Percentiles rank a stretch among this genome's conserved stretches.
These are phyloP conservation scores for Parasteatoda tepidariorum DNA, from an alignment of 1,140 invertebrate species.

Conservation along the genomic window DNA sequence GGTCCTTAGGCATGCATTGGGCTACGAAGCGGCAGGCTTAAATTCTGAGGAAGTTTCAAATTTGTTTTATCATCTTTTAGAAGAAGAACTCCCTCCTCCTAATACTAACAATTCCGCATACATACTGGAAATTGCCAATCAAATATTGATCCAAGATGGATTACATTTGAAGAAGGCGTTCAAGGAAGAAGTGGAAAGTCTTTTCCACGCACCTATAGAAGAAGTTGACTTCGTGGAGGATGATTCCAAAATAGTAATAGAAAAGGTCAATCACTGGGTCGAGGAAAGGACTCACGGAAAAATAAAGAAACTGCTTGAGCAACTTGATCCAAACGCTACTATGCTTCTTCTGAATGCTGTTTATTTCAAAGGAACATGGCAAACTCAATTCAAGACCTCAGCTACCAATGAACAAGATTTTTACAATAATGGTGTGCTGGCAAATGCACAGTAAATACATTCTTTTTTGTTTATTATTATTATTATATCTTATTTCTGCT, in stretches of 20 bases:
- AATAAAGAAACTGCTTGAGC: constrained; percentile 63
- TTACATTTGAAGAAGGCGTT: not conserved
- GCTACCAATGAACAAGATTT: constrained; percentile 53
- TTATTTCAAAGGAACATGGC: constrained; percentile 66
- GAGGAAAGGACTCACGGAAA: constrained; percentile 61
- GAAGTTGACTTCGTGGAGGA: constrained; percentile 18
- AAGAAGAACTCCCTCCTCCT: too few relatives aligned
- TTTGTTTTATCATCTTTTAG: too few relatives aligned
- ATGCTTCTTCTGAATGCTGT: constrained; percentile 66
- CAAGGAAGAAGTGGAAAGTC: not conserved
- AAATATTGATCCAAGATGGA: not conserved
- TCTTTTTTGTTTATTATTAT: too few relatives aligned
- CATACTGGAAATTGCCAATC: not conserved
- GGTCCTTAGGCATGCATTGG: too few relatives aligned
- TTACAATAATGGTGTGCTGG: constrained; percentile 70
- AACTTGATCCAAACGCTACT: constrained; percentile 56
- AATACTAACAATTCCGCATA: not conserved
- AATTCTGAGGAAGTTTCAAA: too few relatives aligned
- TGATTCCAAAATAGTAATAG: not conserved
- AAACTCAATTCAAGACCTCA: constrained; percentile 40
- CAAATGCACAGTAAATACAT: constrained; percentile 75
- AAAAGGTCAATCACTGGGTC: constrained; percentile 61
- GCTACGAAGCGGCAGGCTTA: too few relatives aligned
- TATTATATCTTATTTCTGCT: too few relatives aligned
- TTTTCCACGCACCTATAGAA: not conserved